A percentile compares a stretch with the other conserved stretches of the same genome.
These are phyloP conservation scores for Agrypnia vestita DNA, from an alignment of 1,140 invertebrate species.

Conservation along the genomic window DNA sequence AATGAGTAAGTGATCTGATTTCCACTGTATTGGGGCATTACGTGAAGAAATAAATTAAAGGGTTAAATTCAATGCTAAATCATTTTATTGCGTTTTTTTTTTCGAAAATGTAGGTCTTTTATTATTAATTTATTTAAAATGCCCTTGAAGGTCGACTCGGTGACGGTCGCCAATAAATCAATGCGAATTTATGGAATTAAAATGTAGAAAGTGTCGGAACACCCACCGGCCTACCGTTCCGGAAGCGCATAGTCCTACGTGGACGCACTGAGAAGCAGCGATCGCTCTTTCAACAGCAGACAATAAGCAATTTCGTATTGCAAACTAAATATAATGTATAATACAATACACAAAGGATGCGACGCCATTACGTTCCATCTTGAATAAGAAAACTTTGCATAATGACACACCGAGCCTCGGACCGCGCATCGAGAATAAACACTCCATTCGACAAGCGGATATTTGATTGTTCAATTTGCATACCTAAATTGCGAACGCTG, in stretches of 20 bases:
- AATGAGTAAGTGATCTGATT: no score
- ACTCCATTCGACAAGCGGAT: slow-evolving; percentile 4
- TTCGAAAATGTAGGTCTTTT: no score
- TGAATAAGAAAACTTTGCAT: slow-evolving; percentile 12
- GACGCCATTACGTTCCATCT: slow-evolving; percentile 15
- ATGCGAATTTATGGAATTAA: no score
- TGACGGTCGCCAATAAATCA: no score
- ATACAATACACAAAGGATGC: slow-evolving; percentile 7
- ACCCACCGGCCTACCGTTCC: background rate
- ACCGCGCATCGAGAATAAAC: background rate
- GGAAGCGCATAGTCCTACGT: slow-evolving; percentile 11
- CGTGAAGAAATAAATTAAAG: no score
- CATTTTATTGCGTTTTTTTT: no score
- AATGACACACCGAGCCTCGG: background rate
- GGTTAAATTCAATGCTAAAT: no score
- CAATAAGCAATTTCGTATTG: slow-evolving; percentile 6
- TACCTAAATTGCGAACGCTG: background rate
- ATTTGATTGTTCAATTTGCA: slow-evolving; percentile 18
- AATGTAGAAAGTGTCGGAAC: background rate
- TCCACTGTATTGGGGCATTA: no score
- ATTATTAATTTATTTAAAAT: no score
- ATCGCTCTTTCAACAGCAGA: background rate
- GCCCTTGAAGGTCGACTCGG: no score
- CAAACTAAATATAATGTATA: background rate
- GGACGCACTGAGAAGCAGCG: slow-evolving; percentile 1